These are phyloP conservation scores for Fratercula arctica DNA, from an alignment of 2,797 vertebrate species.

Conservation along the genomic window DNA sequence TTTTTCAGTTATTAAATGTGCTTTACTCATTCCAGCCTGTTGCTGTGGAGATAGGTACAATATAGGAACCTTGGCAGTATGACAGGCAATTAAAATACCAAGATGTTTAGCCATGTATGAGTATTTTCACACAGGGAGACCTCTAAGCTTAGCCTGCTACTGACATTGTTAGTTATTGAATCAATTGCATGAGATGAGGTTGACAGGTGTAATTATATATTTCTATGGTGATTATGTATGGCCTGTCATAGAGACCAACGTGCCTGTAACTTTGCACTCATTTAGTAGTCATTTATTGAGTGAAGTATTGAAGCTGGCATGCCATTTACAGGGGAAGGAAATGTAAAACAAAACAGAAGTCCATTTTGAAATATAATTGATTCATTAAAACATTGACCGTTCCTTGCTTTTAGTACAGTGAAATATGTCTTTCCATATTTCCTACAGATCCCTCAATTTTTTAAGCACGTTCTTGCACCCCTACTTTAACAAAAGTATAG, in stretches of 20 bases:
- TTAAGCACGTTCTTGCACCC: neutral
- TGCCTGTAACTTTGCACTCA: slow-evolving; percentile 76
- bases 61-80: slow-evolving; percentile 72
- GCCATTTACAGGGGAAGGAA: slow-evolving; percentile 38
- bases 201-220: slow-evolving; percentile 92
- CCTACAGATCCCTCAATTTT: neutral
- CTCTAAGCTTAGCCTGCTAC: slow-evolving; percentile 74
- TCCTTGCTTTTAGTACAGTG: slow-evolving; percentile 10
- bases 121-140: slow-evolving; percentile 81
- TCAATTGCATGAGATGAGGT: slow-evolving; percentile 85
- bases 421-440: neutral
- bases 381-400: slow-evolving; percentile 35
- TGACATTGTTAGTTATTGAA: slow-evolving; percentile 82
- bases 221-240: slow-evolving; percentile 81
- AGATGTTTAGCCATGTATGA: slow-evolving; percentile 79
- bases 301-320: slow-evolving; percentile 75
- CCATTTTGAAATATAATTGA: slow-evolving; percentile 51
- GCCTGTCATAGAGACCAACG: slow-evolving; percentile 78
- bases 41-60: slow-evolving; percentile 76
- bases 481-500: neutral
- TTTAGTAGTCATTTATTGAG: slow-evolving; percentile 74
- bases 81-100: slow-evolving; percentile 84
- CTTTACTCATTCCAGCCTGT: slow-evolving; percentile 70
- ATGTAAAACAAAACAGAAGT: slow-evolving; percentile 56
- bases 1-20: slow-evolving; percentile 65